These are phyloP conservation scores for Cettia cetti DNA, from an alignment of 2,113 vertebrate genomes.

Conservation along the genomic window DNA sequence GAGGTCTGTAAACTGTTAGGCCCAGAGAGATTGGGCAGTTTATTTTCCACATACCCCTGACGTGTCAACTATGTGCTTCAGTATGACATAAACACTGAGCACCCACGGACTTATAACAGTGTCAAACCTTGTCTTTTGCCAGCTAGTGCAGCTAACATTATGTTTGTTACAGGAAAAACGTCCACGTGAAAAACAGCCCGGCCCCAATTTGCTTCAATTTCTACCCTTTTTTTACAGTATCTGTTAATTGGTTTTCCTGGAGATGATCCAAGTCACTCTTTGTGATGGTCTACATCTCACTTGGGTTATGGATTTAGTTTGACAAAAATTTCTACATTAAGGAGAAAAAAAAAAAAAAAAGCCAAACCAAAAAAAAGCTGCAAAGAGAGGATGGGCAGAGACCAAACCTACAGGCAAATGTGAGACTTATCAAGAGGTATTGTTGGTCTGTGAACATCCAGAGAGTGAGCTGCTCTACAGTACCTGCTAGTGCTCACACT, in stretches of 20 bases:
- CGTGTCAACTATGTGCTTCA: neutral
- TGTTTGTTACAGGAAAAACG: neutral
- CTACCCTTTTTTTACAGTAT: neutral
- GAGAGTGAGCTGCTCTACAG: neutral
- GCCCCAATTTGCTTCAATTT: neutral
- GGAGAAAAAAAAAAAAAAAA: neutral
- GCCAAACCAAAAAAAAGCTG: neutral
- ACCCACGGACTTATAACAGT: neutral
- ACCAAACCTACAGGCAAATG: neutral
- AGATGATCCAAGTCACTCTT: neutral
- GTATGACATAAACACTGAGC: neutral
- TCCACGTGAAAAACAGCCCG: neutral
- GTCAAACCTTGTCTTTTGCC: slow-evolving; percentile 31
- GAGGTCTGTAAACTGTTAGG: slow-evolving; percentile 28
- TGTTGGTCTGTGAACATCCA: neutral
- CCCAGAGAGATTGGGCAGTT: slow-evolving; percentile 32
- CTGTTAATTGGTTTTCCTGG: neutral
- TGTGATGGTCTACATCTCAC: neutral
- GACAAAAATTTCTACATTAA: neutral
- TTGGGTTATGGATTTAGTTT: neutral
- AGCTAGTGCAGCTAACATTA: neutral
- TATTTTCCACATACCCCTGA: slow-evolving; percentile 33
- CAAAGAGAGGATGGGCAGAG: neutral
- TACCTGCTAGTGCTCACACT: neutral
- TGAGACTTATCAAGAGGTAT: neutral